Evolutionary conservation across 1,140 invertebrate genomes (phyloP), one percentile per base, ranked within the genome.

Genomic region (Formica selysi): DNA sequence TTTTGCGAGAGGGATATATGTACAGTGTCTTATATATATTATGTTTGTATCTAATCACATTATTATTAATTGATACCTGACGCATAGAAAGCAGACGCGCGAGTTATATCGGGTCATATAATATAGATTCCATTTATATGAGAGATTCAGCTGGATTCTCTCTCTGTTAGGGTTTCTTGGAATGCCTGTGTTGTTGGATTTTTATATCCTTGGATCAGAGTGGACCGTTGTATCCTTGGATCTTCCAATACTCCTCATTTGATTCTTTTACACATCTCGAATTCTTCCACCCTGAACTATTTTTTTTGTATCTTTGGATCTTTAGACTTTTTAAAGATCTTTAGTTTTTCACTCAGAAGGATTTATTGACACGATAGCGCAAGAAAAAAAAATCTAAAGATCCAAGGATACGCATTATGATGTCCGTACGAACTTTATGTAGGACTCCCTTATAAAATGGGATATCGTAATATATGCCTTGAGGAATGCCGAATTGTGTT

Each of bases 401-500:
- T 80, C n/a, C 32, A 70, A 70, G 11, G 51, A 71, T 59, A 80
- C 48, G 13, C 32, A 13, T 70, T 16, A 29, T n/a, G 13, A 51
- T n/a, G 22, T 73, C 29, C 29, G 8, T 79, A 54, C 19, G 19
- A 65, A 22, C 22, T 62, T 61, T 59, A 67, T 22, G 3, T 67
- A 65, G 19, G 22, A 26, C n/a, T 3, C 41, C 10, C 41, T 44
- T 44, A 8, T 7, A 22, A 32, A 54, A 16, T 32, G 10, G 74
- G 38, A 1, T 64, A 13, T 44, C 73, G 38, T 41, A 16, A 70
- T 38, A 61, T 73, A 61, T 19, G 62, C 48, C 74, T 89, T 85
- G 61, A 76, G 86, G 80, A 89, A 90, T 92, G 86, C 76, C 87
- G 81, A 92, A 64, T 91, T 91, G 85, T 91, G 89, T 89, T 91